Conservation (phyloP, 2,797 vertebrate species). For the Parauchenoglanis ngamensis region DNA sequence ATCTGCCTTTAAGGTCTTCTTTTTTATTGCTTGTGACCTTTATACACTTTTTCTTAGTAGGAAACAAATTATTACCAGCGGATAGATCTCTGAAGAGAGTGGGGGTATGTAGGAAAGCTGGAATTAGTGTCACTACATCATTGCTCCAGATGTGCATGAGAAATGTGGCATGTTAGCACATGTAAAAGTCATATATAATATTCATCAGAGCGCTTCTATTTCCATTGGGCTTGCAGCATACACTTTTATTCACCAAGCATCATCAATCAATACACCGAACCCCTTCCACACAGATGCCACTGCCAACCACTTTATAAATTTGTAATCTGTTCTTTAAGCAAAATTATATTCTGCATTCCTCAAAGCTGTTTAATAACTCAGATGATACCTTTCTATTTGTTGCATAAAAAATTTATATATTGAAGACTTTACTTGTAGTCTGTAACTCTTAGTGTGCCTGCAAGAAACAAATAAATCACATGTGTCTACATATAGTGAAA, state of each 20-base stretch:
- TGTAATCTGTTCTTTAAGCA: slow-evolving; percentile 8
- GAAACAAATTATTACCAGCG: slow-evolving; percentile 66
- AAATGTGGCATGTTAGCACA: slow-evolving; percentile 31
- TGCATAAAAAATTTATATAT: background rate
- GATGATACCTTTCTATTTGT: background rate
- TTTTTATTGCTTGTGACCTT: background rate
- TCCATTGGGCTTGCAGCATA: slow-evolving; percentile 4
- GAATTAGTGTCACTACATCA: slow-evolving; percentile 61
- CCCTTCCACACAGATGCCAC: background rate
- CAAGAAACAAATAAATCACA: background rate
- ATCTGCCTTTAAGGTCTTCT: background rate
- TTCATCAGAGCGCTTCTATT: background rate
- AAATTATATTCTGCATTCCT: slow-evolving; percentile 31
- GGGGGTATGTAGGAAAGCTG: slow-evolving; percentile 56
- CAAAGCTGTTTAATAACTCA: slow-evolving; percentile 19
- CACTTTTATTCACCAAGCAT: slow-evolving; percentile 36
- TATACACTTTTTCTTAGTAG: background rate
- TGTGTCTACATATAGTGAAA: background rate
- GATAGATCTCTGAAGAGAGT: slow-evolving; percentile 57
- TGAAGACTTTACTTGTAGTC: background rate
- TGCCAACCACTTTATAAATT: background rate
- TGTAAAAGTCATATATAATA: slow-evolving; percentile 31
- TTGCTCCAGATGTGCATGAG: slow-evolving; percentile 48
- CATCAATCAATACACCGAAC: slow-evolving; percentile 22
- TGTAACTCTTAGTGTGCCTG: background rate